Base-by-base conservation (phyloP, 2,797 vertebrate species). In the Neopelma chrysocephalum region DNA sequence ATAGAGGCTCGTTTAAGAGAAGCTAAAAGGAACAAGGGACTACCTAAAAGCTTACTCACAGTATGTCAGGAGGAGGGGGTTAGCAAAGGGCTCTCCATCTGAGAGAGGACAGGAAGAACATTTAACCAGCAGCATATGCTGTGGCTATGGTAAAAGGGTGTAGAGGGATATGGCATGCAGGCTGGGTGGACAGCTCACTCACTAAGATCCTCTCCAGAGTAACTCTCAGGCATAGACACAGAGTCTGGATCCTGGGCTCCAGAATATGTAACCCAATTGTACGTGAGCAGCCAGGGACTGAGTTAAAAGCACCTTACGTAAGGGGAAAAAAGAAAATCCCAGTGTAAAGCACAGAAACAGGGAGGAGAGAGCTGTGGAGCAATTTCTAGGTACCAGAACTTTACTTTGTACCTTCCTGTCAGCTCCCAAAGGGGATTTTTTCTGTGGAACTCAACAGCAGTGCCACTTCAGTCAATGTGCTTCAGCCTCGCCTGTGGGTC, bases 221-320 rank as follows among this genome's bases (percentile, higher is more conserved):
- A 23, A 34, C 27, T 14, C 32, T 45, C 42, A 58, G 45, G 15
- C 36, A 82, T 13, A 68, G 29, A 73, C 16, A 50, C 8, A 58
- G 8, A 50, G 29, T 45, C 54, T 61, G 38, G 50, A 60, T 45
- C 9, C 50, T 38, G 51, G 21, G n/a, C 48, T 86, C 60, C 51
- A 58, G 42, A 82, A 87, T 79, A 82, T 1, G 4, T 26, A 51
- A 27, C 38, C 75, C 68, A 73, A 56, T 84, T 5, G 27, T 32
- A 53, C 26, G 53, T 0, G 0, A 79, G 26, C 45, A 82, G 12
- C 38, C 76, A 50, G n/a, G 9, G n/a, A 38, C 45, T 45, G 11
- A 65, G 14, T 48, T 64, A 60, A 92, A 78, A 89, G 27, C 27
- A 73, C 11, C 5, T 73, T 31, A 61, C 8, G 15, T 11, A 62